phyloP scores from a whole-genome alignment of 2,797 vertebrate genomes.

The Trematomus bernacchii region DNA sequence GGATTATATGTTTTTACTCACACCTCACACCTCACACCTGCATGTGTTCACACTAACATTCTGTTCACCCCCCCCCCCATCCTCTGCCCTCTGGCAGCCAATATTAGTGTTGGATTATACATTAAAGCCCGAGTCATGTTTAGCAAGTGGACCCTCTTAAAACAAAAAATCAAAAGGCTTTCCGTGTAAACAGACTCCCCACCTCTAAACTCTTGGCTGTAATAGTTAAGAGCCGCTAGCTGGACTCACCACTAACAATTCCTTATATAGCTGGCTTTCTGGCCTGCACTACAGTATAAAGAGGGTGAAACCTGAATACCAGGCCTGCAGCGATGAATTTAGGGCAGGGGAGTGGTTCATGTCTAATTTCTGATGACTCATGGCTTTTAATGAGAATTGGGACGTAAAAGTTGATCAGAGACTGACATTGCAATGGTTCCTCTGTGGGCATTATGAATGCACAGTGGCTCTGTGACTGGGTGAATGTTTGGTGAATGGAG shows the following conservation, averaged over 20 bases:
- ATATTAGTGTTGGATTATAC: conserved; percentile 72
- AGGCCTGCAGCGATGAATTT: conserved; percentile 56
- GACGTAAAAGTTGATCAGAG: conserved; percentile 30
- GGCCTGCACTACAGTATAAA: conserved; percentile 44
- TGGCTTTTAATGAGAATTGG: conserved; percentile 58
- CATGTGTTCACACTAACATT: conserved; percentile 38
- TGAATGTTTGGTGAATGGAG: conserved; percentile 25
- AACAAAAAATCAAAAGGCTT: conserved; percentile 61
- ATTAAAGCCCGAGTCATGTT: conserved; percentile 59
- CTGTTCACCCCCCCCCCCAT: background rate
- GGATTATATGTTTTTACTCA: too few relatives aligned
- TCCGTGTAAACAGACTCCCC: conserved; percentile 65
- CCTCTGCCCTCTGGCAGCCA: conserved; percentile 53
- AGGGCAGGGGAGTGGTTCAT: conserved; percentile 61
- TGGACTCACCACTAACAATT: conserved; percentile 56
- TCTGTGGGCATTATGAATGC: conserved; percentile 32
- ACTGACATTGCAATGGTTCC: conserved; percentile 33
- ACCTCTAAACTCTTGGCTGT: conserved; percentile 45
- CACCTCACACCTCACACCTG: conserved; percentile 22
- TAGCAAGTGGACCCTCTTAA: conserved; percentile 68
- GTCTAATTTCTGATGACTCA: conserved; percentile 67
- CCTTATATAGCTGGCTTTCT: conserved; percentile 79
- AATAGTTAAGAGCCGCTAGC: conserved; percentile 49
- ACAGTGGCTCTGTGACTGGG: conserved; percentile 12
- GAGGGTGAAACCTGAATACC: conserved; percentile 46